A percentile compares a stretch with the other conserved stretches of the same genome.
phyloP scores from a whole-genome alignment of 2,888 invertebrate species.

The Adelphocoris suturalis region DNA sequence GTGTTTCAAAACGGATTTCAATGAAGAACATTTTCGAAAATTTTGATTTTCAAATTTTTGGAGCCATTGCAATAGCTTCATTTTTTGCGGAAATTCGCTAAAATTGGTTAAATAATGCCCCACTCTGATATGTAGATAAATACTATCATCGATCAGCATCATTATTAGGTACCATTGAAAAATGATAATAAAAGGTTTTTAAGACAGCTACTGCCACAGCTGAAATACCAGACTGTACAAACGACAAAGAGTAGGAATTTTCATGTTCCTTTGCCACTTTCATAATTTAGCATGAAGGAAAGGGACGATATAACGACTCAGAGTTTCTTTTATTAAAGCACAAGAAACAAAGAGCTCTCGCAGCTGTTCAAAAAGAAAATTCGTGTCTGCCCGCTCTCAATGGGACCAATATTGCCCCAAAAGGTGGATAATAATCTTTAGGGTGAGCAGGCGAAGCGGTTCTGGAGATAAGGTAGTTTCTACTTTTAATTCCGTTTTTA shows the following conservation, averaged over 20 bases:
- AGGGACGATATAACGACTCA: constrained; percentile 7
- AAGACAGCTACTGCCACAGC: no score
- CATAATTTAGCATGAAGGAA: neutral
- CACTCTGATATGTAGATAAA: no score
- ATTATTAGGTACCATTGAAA: no score
- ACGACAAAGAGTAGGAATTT: neutral
- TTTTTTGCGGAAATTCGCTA: no score
- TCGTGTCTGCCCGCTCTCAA: constrained; percentile 1
- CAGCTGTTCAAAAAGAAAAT: constrained; percentile 19
- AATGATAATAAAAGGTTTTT: no score
- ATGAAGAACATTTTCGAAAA: no score
- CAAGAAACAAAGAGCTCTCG: neutral
- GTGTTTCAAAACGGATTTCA: no score
- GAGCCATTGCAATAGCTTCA: no score
- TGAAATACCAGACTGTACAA: neutral
- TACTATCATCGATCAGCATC: no score
- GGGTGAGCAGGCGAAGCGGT: neutral
- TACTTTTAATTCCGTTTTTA: constrained; percentile 62
- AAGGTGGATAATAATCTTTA: constrained; percentile 27
- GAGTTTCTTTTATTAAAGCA: constrained; percentile 29
- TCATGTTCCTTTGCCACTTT: neutral
- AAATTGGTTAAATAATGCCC: no score
- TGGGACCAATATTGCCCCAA: constrained; percentile 8
- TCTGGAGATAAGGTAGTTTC: constrained; percentile 43
- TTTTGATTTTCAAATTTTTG: no score